phyloP scores from a whole-genome alignment of 2,888 invertebrate genomes.

The Stegana nigrithorax region DNA sequence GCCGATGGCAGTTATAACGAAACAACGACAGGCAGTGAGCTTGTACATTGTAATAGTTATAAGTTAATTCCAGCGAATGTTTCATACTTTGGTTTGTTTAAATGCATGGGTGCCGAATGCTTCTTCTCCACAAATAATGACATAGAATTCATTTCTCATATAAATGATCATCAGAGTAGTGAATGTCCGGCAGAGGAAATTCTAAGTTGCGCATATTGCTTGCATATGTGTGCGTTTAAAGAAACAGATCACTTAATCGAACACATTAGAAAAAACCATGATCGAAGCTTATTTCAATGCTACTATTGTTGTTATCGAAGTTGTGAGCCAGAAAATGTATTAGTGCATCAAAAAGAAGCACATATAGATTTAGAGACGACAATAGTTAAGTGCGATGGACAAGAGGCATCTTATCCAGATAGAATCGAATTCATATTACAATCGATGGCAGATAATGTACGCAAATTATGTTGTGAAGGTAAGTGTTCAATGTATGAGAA shows the following conservation, averaged over 20 bases:
- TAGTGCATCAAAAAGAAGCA: constrained; percentile 27
- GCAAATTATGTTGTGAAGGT: constrained; percentile 28
- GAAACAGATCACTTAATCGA: constrained; percentile 13
- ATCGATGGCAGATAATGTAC: constrained; percentile 23
- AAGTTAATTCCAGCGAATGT: constrained; percentile 31
- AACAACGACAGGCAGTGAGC: too few relatives aligned
- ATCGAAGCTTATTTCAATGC: constrained; percentile 36
- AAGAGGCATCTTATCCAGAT: not conserved
- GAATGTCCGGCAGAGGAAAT: constrained; percentile 22
- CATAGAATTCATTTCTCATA: constrained; percentile 35
- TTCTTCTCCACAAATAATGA: constrained; percentile 41
- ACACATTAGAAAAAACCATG: constrained; percentile 33
- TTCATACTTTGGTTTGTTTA: constrained; percentile 43
- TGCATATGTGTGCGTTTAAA: not conserved
- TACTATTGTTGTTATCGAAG: constrained; percentile 40
- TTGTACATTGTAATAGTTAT: too few relatives aligned
- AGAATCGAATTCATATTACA: constrained; percentile 10
- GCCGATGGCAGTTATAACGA: too few relatives aligned
- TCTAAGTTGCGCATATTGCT: constrained; percentile 40
- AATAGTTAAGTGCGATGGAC: not conserved
- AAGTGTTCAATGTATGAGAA: constrained; percentile 15
- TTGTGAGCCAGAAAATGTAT: constrained; percentile 31
- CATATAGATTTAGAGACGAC: constrained; percentile 13
- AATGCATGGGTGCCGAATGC: constrained; percentile 44
- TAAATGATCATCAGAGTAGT: constrained; percentile 28